These are phyloP conservation scores for Halictus quadricinctus DNA, from an alignment of 2,888 invertebrate genomes.

Conservation along the genomic window DNA sequence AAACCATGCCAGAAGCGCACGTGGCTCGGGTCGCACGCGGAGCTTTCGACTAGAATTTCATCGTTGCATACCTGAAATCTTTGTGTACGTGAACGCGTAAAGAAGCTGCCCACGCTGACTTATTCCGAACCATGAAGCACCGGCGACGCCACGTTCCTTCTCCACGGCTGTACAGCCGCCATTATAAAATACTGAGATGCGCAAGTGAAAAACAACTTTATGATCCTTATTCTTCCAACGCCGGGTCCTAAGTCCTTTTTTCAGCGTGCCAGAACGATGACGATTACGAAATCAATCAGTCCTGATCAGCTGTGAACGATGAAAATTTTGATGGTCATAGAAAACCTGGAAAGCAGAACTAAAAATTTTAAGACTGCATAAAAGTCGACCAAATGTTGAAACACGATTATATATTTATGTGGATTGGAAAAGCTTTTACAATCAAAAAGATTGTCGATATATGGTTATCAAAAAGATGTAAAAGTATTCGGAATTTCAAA, in stretches of 20 bases:
- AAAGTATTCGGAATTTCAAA: background rate
- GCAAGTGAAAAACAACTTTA: conserved; percentile 64
- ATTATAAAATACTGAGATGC: conserved; percentile 65
- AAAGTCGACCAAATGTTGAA: background rate
- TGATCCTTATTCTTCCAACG: conserved; percentile 18
- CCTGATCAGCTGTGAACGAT: background rate
- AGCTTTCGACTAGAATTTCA: conserved; percentile 17
- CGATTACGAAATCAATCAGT: background rate
- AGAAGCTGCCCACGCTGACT: conserved; percentile 14
- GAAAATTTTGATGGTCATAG: background rate
- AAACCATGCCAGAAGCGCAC: conserved; percentile 34
- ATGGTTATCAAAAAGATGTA: background rate
- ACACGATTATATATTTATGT: background rate
- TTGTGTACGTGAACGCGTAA: conserved; percentile 31
- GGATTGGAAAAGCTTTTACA: background rate
- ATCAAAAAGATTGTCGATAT: no score
- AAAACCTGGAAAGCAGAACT: background rate
- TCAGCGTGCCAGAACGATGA: background rate
- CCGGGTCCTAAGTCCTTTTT: no score
- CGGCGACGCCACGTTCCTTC: conserved; percentile 64
- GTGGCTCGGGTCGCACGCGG: conserved; percentile 27
- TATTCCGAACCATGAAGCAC: conserved; percentile 29
- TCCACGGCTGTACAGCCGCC: conserved; percentile 63
- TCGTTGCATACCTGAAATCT: background rate
- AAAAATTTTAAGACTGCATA: background rate